Base-by-base conservation (phyloP, 2,888 invertebrate species). In the Drosophila rellima region DNA sequence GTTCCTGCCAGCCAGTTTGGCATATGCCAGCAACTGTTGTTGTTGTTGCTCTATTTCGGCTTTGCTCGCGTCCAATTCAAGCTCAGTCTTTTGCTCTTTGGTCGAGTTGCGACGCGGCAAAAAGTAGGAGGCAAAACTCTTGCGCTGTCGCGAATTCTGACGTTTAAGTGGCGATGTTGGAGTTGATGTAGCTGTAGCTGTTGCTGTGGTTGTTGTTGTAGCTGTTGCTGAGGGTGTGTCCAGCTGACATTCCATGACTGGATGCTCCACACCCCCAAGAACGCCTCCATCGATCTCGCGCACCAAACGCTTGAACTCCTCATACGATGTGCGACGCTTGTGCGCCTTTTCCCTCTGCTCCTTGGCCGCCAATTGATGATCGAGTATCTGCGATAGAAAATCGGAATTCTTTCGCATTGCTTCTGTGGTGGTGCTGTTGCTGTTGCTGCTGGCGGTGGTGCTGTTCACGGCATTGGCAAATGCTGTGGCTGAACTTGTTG, bases 271-370 rank as follows among this genome's bases (percentile, higher is more conserved):
- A 57, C 70, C 63, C n/a, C 59, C 70, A 31, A 54, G 40, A 17
- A 57, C 66, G 50, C 62, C 73, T 59, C 69, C 79, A 63, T 92
- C 92, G 66, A 90, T 91, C 71, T 92, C 92, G 71, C 90, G 89
- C 51, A 92, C 91, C 61, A 92, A 85, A 65, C 90, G 91, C 73
- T 93, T 93, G 65, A 93, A 93, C 80, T 93, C 93, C 74, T 93
- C 93, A 70, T 93, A 93, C 10, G 93, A 93, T 76, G 93, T 93
- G 68, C 93, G 90, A 26, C 92, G 91, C 64, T 90, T 89, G 63
- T 91, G 91, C 44, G 91, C 91, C 70, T 92, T 92, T 71, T 88
- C 91, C 45, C 85, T 81, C 62, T 92, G 90, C 67, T 92, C 91
- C 71, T 91, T 85, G 64, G 88, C 81, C 75, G 87, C 80, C 71